Conservation (phyloP, 1,140 invertebrate genomes). For the Steinernema feltiae region DNA sequence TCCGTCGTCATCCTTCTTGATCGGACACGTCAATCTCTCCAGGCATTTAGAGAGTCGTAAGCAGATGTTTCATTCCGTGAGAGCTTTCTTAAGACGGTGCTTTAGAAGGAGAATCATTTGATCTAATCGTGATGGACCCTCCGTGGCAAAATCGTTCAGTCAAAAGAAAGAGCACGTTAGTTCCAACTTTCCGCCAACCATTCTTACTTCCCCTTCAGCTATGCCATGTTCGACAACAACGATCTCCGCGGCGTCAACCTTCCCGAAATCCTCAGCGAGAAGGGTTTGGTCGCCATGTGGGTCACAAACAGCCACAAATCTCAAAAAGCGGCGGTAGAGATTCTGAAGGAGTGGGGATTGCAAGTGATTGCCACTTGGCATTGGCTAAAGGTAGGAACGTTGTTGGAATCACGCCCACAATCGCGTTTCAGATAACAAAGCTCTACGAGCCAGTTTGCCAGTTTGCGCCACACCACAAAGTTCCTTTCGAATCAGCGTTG, state of each 20-base stretch:
- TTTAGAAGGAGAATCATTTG: conserved; percentile 63
- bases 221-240: conserved; percentile 31
- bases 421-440: conserved; percentile 66
- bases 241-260: conserved; percentile 21
- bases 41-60: conserved; percentile 19
- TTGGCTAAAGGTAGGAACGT: conserved; percentile 73
- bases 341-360: conserved; percentile 70
- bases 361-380: conserved; percentile 70
- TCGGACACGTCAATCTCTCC: conserved; percentile 23
- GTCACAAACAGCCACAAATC: conserved; percentile 37
- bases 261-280: conserved; percentile 6
- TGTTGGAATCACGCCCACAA: conserved; percentile 9
- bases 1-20: conserved; percentile 19
- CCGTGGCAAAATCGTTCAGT: conserved; percentile 80
- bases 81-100: background rate
- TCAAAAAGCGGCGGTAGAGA: conserved; percentile 67
- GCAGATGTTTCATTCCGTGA: conserved; percentile 8
- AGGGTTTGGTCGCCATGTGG: conserved; percentile 42
- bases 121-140: conserved; percentile 79
- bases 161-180: conserved; percentile 67
- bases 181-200: background rate
- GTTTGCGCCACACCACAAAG: conserved; percentile 70
- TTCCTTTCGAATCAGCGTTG: conserved; percentile 76
- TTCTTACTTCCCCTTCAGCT: conserved; percentile 25
- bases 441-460: conserved; percentile 67